Conservation (phyloP, 2,113 vertebrate genomes). For the Zapus hudsonius region DNA sequence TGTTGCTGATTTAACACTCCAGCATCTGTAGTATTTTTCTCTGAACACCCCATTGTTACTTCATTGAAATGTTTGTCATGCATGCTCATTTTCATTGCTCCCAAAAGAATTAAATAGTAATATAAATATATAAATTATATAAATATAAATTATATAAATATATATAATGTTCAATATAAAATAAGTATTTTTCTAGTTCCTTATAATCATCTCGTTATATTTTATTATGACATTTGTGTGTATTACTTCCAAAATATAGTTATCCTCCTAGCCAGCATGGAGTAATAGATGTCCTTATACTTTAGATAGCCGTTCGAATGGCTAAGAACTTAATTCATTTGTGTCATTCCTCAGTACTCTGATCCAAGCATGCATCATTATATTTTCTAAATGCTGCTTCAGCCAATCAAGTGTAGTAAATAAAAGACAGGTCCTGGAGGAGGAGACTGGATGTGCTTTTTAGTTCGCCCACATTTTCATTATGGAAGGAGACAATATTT, state of each 20-base stretch:
- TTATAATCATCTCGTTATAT: background rate
- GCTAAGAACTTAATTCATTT: background rate
- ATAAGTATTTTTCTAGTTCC: background rate
- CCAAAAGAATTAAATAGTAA: background rate
- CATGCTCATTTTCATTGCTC: background rate
- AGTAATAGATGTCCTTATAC: background rate
- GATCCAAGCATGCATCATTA: background rate
- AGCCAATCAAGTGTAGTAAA: background rate
- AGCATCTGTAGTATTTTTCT: background rate
- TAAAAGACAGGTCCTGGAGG: background rate
- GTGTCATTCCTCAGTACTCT: background rate
- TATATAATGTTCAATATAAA: background rate
- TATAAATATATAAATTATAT: too few relatives aligned
- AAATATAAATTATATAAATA: too few relatives aligned
- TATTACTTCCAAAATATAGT: background rate
- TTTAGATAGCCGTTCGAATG: background rate
- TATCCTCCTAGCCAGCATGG: background rate
- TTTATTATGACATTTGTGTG: background rate
- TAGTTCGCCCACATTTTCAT: background rate
- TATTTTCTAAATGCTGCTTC: background rate
- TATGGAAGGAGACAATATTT: background rate
- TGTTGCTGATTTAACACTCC: background rate
- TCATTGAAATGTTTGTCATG: background rate
- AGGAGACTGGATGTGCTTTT: background rate
- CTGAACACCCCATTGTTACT: background rate